Conservation (phyloP, 2,113 vertebrate genomes). For the Sinosuthora webbiana region DNA sequence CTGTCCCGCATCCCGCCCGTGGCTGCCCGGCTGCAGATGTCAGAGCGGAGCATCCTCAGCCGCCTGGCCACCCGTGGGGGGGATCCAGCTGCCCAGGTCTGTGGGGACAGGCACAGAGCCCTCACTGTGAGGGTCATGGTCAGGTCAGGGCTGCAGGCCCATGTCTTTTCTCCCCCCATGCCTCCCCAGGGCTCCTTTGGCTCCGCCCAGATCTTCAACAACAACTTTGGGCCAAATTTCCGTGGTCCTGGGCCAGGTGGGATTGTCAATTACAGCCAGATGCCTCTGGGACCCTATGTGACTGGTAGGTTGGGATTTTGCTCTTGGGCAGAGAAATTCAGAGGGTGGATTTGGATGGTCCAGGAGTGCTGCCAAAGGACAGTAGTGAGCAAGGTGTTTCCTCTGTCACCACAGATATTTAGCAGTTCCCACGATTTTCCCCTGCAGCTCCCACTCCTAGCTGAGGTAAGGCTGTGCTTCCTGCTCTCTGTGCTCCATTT, state of each 20-base stretch:
- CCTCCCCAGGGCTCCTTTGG: constrained; percentile 82
- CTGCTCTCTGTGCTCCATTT: fast-evolving
- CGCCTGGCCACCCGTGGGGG: constrained; percentile 91
- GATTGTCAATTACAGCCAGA: constrained; percentile 98
- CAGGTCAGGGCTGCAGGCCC: background rate
- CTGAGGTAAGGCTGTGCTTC: constrained; percentile 59
- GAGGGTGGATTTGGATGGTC: background rate
- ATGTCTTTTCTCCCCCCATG: background rate
- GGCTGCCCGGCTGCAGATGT: constrained; percentile 95
- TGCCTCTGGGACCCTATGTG: constrained; percentile 96
- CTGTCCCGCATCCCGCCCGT: constrained; percentile 93
- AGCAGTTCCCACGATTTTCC: constrained; percentile 50
- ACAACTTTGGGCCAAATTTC: constrained; percentile 86
- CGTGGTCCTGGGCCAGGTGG: constrained; percentile 87
- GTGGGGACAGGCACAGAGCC: background rate
- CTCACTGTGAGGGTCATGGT: fast-evolving
- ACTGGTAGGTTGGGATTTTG: constrained; percentile 78
- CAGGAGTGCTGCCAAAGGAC: background rate
- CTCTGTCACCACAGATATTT: constrained; percentile 74
- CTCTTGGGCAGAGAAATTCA: background rate
- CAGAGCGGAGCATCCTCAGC: constrained; percentile 94
- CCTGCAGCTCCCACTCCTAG: constrained; percentile 57
- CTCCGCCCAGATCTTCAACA: constrained; percentile 92
- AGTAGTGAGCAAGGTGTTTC: background rate
- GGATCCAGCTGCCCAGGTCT: constrained; percentile 87